Evolutionary conservation across 2,888 invertebrate genomes (phyloP), one percentile per base, ranked within the genome.

Genomic region (Trachelus troglodyta): DNA sequence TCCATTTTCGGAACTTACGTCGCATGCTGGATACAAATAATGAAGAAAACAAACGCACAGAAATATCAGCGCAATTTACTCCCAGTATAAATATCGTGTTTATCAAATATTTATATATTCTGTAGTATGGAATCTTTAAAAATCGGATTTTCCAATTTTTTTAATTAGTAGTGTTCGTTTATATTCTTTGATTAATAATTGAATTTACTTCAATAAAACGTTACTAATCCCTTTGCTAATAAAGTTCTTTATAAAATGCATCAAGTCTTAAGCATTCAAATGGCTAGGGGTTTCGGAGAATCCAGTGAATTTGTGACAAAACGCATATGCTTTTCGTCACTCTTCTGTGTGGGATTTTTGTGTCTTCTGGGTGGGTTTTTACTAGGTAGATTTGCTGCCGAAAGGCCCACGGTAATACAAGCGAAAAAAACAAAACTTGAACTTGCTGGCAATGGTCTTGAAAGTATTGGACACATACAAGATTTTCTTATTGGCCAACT

Each of bases 331-430:
- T 92, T 92, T 81, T 93, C 93, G 79, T 91, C 92, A 79, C 83
- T 93, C 56, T 89, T 93, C 71, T 92, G 92, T 34, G 89, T 92
- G 69, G 92, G 92, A 11, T 93, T 93, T 81, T 88, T 93, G 34
- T 89, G 91, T n/a, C 82, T 93, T 11, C 85, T 93, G 35, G 92
- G 92, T 79, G 93, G 93, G 15, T 93, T 93, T 84, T 84, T 93
- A 33, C 84, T 93, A 71, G 93, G 93, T 11, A 90, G 92, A 69
- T 92, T 92, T 78, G 91, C 92, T 0, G 88, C 92, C 3, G 92
- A 92, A 76, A 87, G 91, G 68, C 89, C 91, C 2, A 77, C 90
- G 4, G 87, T 90, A 37, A 78, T 86, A 40, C 87, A 87, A 4
- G 83, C 87, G 81, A 85, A 90, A 86, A 88, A 87, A 85, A 85